phyloP scores from a whole-genome alignment of 2,888 invertebrate species.

The Lumbricus terrestris region DNA sequence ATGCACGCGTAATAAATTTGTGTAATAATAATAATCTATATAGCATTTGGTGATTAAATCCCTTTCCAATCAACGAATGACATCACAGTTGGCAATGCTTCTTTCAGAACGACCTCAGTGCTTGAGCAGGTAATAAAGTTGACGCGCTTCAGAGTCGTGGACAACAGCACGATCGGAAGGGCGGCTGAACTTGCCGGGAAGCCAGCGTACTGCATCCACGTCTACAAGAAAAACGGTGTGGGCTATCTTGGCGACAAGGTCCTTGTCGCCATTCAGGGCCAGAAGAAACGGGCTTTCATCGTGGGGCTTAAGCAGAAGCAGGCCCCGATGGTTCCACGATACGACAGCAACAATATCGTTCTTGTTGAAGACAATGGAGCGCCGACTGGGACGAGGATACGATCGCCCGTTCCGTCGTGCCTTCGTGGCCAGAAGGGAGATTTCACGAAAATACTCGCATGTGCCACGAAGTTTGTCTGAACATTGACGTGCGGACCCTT shows the following conservation, averaged over 20 bases:
- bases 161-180: slow-evolving; percentile 93
- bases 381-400: slow-evolving; percentile 90
- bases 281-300: slow-evolving; percentile 88
- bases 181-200: slow-evolving; percentile 90
- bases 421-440: slow-evolving; percentile 77
- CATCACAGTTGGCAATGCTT: background rate
- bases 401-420: slow-evolving; percentile 89
- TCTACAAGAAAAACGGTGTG: slow-evolving; percentile 63
- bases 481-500: background rate
- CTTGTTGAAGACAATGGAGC: slow-evolving; percentile 90
- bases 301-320: slow-evolving; percentile 85
- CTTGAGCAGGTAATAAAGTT: slow-evolving; percentile 59
- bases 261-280: slow-evolving; percentile 87
- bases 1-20: too few species aligned
- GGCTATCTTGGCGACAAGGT: slow-evolving; percentile 79
- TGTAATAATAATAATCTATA: too few species aligned
- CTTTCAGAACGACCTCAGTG: slow-evolving; percentile 46
- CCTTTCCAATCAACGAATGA: background rate
- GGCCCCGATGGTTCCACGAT: slow-evolving; percentile 77
- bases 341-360: slow-evolving; percentile 93
- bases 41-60: too few species aligned
- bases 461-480: slow-evolving; percentile 82
- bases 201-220: slow-evolving; percentile 88
- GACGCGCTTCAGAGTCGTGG: slow-evolving; percentile 84
- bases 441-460: slow-evolving; percentile 83